Conservation (phyloP, 2,888 invertebrate species). For the Oscheius sp. region DNA sequence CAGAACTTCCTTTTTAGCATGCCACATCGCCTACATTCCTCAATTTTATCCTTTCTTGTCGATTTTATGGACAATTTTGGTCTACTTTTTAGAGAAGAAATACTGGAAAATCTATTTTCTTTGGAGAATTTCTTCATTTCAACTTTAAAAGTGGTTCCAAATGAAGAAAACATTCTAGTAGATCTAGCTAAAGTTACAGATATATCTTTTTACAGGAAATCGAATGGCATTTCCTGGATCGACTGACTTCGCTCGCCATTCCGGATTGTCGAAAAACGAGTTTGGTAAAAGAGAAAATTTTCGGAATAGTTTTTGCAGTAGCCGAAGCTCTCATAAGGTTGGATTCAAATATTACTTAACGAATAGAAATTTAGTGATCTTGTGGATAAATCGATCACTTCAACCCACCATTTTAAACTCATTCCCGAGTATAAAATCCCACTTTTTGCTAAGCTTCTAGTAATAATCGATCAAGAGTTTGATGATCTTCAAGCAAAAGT, state of each 20-base stretch:
- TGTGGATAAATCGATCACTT: not conserved
- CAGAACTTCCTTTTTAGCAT: not conserved
- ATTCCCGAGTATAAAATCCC: not conserved
- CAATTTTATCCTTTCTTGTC: not conserved
- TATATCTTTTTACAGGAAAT: conserved; percentile 1
- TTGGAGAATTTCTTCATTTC: not conserved
- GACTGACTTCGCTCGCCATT: not conserved
- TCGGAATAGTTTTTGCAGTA: not conserved
- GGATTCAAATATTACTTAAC: not conserved
- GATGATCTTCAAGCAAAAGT: too few relatives aligned
- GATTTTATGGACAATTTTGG: conserved; percentile 10
- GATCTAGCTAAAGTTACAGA: not conserved
- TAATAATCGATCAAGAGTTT: conserved; percentile 11
- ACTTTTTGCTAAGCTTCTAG: conserved; percentile 13
- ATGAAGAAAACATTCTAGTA: not conserved
- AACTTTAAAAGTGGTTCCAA: not conserved
- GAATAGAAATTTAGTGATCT: conserved; percentile 3
- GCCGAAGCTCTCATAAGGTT: not conserved
- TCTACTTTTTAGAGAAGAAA: not conserved
- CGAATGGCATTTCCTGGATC: conserved; percentile 1
- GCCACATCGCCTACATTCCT: not conserved
- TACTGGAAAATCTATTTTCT: not conserved
- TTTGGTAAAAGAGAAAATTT: conserved; percentile 12
- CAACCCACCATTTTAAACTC: too few relatives aligned
- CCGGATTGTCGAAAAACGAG: not conserved